These are phyloP conservation scores for Eretmochelys imbricata DNA, from an alignment of 2,113 vertebrate genomes.

Conservation along the genomic window DNA sequence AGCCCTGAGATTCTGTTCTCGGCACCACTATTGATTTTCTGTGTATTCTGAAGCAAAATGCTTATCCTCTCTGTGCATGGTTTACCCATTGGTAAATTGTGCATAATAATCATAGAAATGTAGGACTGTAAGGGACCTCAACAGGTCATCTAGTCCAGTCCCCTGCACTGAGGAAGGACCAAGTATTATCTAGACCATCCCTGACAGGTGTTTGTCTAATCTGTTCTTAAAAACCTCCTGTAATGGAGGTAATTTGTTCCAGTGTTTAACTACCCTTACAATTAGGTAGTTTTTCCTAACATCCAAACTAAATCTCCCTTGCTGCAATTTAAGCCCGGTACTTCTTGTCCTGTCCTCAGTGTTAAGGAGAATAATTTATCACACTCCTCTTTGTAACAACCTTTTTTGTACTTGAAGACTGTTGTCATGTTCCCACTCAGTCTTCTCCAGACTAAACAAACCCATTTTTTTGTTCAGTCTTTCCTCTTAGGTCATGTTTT, in stretches of 20 bases:
- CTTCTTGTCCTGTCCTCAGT: too few relatives aligned
- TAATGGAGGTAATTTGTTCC: too few relatives aligned
- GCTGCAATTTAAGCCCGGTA: too few relatives aligned
- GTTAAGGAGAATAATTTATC: background rate
- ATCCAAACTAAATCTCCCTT: too few relatives aligned
- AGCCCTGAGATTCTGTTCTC: background rate
- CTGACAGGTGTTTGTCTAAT: too few relatives aligned
- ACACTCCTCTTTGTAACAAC: background rate
- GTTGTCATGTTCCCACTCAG: background rate
- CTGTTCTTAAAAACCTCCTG: too few relatives aligned
- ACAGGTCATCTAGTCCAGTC: background rate
- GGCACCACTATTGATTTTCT: rapidly evolving
- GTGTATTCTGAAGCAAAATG: rapidly evolving
- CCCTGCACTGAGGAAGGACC: background rate
- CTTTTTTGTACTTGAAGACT: background rate
- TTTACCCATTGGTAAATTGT: background rate
- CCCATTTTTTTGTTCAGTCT: background rate
- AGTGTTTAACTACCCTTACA: too few relatives aligned
- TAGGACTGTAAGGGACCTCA: background rate
- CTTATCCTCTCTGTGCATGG: rapidly evolving
- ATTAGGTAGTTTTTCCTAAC: too few relatives aligned
- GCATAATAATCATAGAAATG: background rate
- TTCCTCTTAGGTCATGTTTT: background rate
- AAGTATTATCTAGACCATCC: background rate
- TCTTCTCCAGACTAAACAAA: background rate